Evolutionary conservation across 2,797 vertebrate species (phyloP).

Genomic region (Spinibarbus caldwelli): DNA sequence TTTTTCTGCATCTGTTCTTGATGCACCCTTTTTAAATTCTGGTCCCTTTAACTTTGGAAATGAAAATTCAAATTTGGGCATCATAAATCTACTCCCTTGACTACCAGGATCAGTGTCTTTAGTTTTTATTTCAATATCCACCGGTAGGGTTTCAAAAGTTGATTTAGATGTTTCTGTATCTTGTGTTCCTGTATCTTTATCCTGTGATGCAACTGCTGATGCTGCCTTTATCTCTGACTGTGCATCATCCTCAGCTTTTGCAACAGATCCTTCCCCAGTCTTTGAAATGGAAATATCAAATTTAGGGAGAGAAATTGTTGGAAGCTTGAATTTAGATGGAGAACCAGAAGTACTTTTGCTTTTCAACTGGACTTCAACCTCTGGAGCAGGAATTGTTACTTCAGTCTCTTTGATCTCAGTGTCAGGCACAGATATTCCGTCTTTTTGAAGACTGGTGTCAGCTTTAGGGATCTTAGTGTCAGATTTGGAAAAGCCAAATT

Average conservation of each 20-base stretch:
- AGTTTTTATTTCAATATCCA: background rate
- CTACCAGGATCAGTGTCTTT: background rate
- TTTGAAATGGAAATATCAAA: background rate
- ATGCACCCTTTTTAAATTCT: background rate
- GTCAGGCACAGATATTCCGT: slow-evolving; percentile 14
- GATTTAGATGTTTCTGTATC: background rate
- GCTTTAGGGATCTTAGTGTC: background rate
- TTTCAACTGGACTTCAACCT: slow-evolving; percentile 28
- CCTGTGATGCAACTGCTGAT: background rate
- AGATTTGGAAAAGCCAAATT: slow-evolving; percentile 19
- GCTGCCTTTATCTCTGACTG: slow-evolving; percentile 20
- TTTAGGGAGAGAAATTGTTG: slow-evolving; percentile 53
- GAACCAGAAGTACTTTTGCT: slow-evolving; percentile 38
- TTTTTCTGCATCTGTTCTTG: slow-evolving; percentile 12
- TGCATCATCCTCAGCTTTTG: slow-evolving; percentile 6
- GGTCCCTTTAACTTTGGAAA: slow-evolving; percentile 32
- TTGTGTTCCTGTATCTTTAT: slow-evolving; percentile 5
- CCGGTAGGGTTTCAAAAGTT: background rate
- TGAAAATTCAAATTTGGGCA: slow-evolving; percentile 54
- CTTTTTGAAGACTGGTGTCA: slow-evolving; percentile 39
- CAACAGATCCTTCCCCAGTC: background rate
- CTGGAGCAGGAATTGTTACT: slow-evolving; percentile 20
- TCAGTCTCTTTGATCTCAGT: slow-evolving; percentile 13
- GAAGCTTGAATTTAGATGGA: slow-evolving; percentile 53
- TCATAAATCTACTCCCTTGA: slow-evolving; percentile 19